Base-by-base conservation (phyloP, 2,113 vertebrate genomes). In the Colaptes auratus region DNA sequence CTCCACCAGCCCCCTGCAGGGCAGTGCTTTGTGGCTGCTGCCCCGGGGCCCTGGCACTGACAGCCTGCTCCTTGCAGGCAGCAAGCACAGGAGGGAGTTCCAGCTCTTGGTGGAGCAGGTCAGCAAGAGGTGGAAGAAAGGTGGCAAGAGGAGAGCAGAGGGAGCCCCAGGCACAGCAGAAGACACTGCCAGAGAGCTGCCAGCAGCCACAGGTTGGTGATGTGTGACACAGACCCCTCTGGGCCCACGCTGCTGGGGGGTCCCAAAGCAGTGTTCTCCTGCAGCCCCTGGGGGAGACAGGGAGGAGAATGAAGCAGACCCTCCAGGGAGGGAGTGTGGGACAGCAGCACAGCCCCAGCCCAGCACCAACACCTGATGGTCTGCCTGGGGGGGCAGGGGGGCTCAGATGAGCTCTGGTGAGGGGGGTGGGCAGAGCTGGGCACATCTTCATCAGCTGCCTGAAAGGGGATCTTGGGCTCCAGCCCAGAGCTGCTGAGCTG, bases 51-150 rank as follows among this genome's bases (percentile, higher is more conserved):
- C 61, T 44, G 30, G 61, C 81, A 50, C n/a, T 17, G 10, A 23
- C 42, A 16, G 66, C 90, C 42, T 88, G 94, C 7, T 90, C 12
- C 24, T 98, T 97, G 63, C 96, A 99, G 99, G 99, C 53, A 98
- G 98, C 91, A 98, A 98, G 80, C 98, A 99, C 97, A 98, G 97
- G 81, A 97, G 63, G 28, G 98, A 99, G 85, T 99, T 99, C 90
- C 97, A 98, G 12, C 95, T 97, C 60, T 97, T 99, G 92, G 98
- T 99, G 90, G 97, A 98, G 78, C 98, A 99, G 79, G 98, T 99
- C 61, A 98, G 97, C 74, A 98, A 97, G 67, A 97, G 97, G 69
- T 97, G 98, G 89, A 98, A 98, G 94, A 98, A 96, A 44, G 91
- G 16, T 24, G 56, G 50, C 11, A 83, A 89, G 70, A 83, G 50